Percentiles rank a stretch among this genome's conserved stretches.
These are phyloP conservation scores for Gallinago media DNA, from an alignment of 2,113 vertebrate species.

Conservation along the genomic window DNA sequence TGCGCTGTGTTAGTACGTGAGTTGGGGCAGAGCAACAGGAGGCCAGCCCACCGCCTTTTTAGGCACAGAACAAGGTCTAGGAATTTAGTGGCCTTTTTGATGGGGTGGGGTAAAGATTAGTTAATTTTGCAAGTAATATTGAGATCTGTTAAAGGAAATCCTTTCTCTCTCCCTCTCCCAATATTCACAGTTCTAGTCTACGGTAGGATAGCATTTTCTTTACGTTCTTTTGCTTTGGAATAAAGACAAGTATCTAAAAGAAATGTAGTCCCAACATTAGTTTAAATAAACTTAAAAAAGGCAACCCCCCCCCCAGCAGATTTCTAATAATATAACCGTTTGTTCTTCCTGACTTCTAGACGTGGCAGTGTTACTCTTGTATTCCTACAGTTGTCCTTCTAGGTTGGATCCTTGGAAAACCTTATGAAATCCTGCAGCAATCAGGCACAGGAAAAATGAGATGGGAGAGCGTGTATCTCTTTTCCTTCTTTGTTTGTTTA, in stretches of 20 bases:
- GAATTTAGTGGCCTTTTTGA: neutral
- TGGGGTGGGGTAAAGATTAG: neutral
- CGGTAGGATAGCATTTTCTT: neutral
- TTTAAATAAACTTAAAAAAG: neutral
- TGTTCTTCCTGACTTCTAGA: neutral
- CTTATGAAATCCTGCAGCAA: neutral
- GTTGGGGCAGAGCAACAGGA: neutral
- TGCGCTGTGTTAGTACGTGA: neutral
- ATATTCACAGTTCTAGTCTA: neutral
- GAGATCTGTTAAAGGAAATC: neutral
- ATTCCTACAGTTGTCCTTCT: neutral
- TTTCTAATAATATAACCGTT: neutral
- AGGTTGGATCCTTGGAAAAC: neutral
- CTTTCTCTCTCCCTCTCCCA: neutral
- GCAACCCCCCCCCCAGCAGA: neutral
- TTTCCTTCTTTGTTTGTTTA: neutral
- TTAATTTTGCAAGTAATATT: neutral
- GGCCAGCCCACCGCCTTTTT: neutral
- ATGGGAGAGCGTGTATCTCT: neutral
- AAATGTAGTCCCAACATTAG: neutral
- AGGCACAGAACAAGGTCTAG: neutral
- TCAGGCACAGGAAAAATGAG: neutral
- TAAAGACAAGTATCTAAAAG: neutral
- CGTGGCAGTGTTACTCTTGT: neutral
- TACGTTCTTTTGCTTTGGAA: neutral